Base-by-base conservation (phyloP, 2,888 invertebrate genomes). In the Lithophane socia region DNA sequence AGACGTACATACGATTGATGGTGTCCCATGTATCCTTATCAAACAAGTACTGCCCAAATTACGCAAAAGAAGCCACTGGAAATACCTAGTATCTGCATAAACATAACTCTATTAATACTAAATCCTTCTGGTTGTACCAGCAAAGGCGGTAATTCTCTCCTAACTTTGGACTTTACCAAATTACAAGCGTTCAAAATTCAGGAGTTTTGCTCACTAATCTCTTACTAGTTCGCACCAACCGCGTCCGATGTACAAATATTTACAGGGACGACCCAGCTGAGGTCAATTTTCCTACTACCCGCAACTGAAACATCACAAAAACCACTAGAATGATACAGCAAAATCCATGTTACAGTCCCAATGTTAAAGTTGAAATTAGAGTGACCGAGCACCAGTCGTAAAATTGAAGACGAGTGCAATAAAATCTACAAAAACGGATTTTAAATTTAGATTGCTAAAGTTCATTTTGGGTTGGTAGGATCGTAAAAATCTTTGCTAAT, bases 231-330 rank as follows among this genome's bases (percentile, higher is more conserved):
- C 93, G 90, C 94, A 92, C 92, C 92, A 91, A 92, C 90, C 92
- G 91, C 92, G 93, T 94, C 92, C 92, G 89, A 90, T 93, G 91
- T 91, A 93, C 96, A 95, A 96, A 96, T 95, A 95, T 96, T 96
- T 96, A 94, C 95, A 93, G 93, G 93, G 92, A 92, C 93, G 92
- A 92, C 92, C 92, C 94, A 94, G 92, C 95, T 94, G 95, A 96
- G 96, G 96, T 96, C 96, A 96, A 95, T 96, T 96, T 96, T 93
- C 92, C 90, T 79, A 76, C 73, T 44, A 29, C 76, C 58, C 83
- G 86, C 64, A 67, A 18, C 77, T 58, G 88, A 92, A 94, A 94
- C 78, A 86, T 73, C 89, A 21, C 82, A 93, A 90, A 90, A 83
- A 64, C 79, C 42, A 42, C 8, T 9, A 8, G 1, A 61, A 42